Evolutionary conservation across 2,888 invertebrate species (phyloP), one percentile per base, ranked within the genome.

Genomic region (Tromatobia lineatoria): DNA sequence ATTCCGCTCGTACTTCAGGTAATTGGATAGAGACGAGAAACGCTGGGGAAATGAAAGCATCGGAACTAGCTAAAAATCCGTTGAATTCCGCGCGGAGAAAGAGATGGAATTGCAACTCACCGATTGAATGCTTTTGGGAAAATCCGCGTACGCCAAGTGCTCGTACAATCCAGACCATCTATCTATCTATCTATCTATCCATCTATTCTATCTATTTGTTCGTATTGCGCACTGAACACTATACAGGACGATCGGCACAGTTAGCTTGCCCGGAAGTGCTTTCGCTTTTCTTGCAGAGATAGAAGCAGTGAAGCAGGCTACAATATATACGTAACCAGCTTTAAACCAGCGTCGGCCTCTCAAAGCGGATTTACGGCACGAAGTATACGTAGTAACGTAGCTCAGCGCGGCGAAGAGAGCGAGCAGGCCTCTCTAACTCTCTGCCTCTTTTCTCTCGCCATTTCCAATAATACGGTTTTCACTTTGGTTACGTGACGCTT

Each of bases 231-330:
- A 29, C 18, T 15, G 25, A 25, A 47, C 25, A 47, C 7, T 47
- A 45, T 47, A 47, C 69, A 50, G 70, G 23, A 61, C 11, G 67
- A 73, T 77, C 70, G 77, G 29, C 67, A 67, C 57, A 52, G 64
- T 52, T 75, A 25, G 76, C 70, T 83, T 75, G 73, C 66, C 71
- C 79, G 86, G 82, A 84, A 86, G 79, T 81, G 84, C 86, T 84
- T 86, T 86, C 84, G 82, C 86, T 84, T 84, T 83, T 85, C 85
- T 83, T 81, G 81, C 74, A 52, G 59, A 45, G 45, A 69, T 77
- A 76, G 61, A 75, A 64, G 61, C 50, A 20, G 20, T n/a, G 45
- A 47, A 59, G 50, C 74, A 20, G 61, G 13, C 18, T 34, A 20
- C 13, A 38, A 38, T 75, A 47, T 61, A 61, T 20, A 57, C 59